Evolutionary conservation across 2,888 invertebrate genomes (phyloP).

Genomic region (Phorcus lineatus): DNA sequence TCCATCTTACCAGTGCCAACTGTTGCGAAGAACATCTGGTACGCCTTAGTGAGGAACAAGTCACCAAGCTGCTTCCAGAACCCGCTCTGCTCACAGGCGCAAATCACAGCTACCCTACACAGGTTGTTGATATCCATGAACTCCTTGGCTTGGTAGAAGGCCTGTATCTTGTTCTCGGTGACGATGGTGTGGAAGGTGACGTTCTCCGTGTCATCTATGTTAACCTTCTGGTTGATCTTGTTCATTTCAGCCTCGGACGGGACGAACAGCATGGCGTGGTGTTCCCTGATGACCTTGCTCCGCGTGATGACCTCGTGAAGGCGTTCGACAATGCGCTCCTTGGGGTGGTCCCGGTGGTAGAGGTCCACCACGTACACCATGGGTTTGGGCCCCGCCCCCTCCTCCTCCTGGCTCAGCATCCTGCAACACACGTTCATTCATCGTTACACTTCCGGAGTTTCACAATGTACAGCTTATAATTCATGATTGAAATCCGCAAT

Average conservation of each 20-base stretch:
- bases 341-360: conserved; percentile 18
- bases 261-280: background rate
- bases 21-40: conserved; percentile 10
- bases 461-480: too few relatives aligned
- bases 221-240: background rate
- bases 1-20: conserved; percentile 21
- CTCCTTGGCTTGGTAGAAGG: conserved; percentile 37
- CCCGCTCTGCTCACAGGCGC: conserved; percentile 18
- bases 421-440: background rate
- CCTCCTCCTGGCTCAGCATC: conserved; percentile 20
- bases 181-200: background rate
- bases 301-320: background rate
- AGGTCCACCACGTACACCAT: conserved; percentile 14
- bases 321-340: conserved; percentile 1
- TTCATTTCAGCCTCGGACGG: background rate
- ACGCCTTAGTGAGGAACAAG: conserved; percentile 11
- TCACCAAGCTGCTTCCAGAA: conserved; percentile 24
- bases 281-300: background rate
- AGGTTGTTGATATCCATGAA: conserved; percentile 29
- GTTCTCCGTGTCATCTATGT: background rate
- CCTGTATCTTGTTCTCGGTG: conserved; percentile 28
- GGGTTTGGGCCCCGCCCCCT: background rate
- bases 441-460: too few relatives aligned
- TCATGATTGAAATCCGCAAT: too few relatives aligned
- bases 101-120: conserved; percentile 29